Percentiles rank a stretch among this genome's conserved stretches.
Evolutionary conservation across 1,140 invertebrate species (phyloP).

Genomic region (Drosophila carrolli): DNA sequence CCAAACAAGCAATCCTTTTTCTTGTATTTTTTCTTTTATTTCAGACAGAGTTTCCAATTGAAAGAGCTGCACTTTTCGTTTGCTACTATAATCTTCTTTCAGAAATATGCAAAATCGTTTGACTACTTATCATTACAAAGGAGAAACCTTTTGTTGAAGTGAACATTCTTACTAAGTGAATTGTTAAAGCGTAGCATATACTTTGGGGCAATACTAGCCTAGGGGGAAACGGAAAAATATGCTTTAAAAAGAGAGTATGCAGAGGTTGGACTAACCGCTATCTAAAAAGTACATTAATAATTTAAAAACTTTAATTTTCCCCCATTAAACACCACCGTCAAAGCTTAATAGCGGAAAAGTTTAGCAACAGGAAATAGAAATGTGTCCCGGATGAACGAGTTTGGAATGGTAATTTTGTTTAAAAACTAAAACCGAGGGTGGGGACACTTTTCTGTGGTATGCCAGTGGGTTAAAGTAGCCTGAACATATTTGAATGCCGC

Average conservation of each 20-base stretch:
- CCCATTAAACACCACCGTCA: conserved; percentile 8
- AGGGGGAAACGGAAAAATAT: background rate
- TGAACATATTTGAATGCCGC: conserved; percentile 45
- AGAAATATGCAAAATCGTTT: conserved; percentile 2
- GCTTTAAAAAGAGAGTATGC: background rate
- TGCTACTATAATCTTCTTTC: conserved; percentile 15
- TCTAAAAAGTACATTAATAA: conserved; percentile 3
- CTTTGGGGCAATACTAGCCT: background rate
- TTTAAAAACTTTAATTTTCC: conserved; percentile 25
- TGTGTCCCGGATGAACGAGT: conserved; percentile 26
- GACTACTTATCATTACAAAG: conserved; percentile 21
- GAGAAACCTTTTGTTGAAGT: background rate
- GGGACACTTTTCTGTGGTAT: conserved; percentile 14
- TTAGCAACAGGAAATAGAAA: conserved; percentile 36
- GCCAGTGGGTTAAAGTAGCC: background rate
- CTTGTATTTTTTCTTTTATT: background rate
- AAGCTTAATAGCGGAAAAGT: conserved; percentile 23
- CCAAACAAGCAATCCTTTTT: background rate
- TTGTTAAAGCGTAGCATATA: background rate
- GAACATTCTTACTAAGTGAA: background rate
- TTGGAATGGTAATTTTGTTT: conserved; percentile 31
- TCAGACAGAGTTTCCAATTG: conserved; percentile 1
- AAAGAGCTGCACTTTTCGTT: conserved; percentile 19
- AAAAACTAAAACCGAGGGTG: conserved; percentile 5
- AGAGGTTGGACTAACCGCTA: background rate